phyloP scores from a whole-genome alignment of 2,797 vertebrate genomes.

The Dipus sagitta region DNA sequence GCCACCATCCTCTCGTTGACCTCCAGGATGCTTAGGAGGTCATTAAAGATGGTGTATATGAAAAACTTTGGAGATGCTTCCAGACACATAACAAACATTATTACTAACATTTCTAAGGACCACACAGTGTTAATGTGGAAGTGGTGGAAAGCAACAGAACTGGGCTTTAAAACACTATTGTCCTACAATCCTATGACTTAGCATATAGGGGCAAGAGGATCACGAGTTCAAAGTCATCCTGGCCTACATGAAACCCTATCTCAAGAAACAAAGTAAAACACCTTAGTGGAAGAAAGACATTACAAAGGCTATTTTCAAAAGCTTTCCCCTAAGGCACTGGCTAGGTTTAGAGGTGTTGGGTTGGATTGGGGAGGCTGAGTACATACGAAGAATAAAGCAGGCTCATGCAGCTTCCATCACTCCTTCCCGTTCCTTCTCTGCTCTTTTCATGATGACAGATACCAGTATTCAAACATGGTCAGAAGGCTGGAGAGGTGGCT shows the following conservation, averaged over 20 bases:
- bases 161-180: not conserved
- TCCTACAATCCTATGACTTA: not conserved
- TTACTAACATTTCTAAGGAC: not conserved
- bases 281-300: not conserved
- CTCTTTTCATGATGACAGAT: not conserved
- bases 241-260: not conserved
- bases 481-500: not conserved
- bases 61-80: not conserved
- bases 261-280: not conserved
- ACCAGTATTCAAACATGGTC: not conserved
- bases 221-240: not conserved
- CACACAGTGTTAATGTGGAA: not conserved
- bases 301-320: conserved; percentile 9
- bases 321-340: not conserved
- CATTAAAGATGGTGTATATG: not conserved
- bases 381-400: not conserved
- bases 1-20: not conserved
- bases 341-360: not conserved
- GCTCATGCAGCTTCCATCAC: not conserved
- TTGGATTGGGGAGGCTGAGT: not conserved
- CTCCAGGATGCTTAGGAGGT: not conserved
- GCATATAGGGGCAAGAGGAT: not conserved
- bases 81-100: not conserved
- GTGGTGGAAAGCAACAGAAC: not conserved
- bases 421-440: not conserved